Conservation (phyloP, 92 coral and sea anemone genomes). For the Blastomussa wellsi region DNA sequence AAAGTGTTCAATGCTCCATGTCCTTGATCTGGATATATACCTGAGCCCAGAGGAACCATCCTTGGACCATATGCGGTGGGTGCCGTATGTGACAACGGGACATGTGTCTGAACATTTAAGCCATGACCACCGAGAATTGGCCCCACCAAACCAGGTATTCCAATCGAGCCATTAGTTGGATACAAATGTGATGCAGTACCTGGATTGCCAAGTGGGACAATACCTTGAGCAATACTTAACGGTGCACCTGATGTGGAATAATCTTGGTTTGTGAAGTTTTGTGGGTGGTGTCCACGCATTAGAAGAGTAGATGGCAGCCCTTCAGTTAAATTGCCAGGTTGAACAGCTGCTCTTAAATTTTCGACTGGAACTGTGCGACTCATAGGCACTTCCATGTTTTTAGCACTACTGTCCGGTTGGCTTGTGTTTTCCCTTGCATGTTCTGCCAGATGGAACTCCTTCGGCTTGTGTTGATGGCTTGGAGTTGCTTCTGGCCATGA, state of each 20-base stretch:
- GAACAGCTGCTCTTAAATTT: background rate
- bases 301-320: background rate
- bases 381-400: too few relatives aligned
- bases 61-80: constrained; percentile 23
- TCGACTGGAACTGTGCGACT: background rate
- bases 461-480: background rate
- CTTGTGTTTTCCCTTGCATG: background rate
- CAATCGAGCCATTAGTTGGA: constrained; percentile 17
- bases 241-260: background rate
- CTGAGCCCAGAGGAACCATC: constrained; percentile 32
- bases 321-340: background rate
- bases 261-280: constrained; percentile 23
- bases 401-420: background rate
- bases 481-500: constrained; percentile 69
- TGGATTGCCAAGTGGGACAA: constrained; percentile 15
- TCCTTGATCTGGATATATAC: constrained; percentile 19
- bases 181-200: constrained; percentile 16
- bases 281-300: constrained; percentile 19
- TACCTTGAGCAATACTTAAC: constrained; percentile 2
- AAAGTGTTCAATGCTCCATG: constrained; percentile 18
- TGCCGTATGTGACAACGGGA: constrained; percentile 19
- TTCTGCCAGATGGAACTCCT: background rate
- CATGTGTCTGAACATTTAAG: constrained; percentile 9
- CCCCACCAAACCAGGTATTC: constrained; percentile 22
- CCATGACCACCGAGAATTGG: constrained; percentile 7